These are phyloP conservation scores for Drosophila picticornis DNA, from an alignment of 2,888 invertebrate species.

Conservation along the genomic window DNA sequence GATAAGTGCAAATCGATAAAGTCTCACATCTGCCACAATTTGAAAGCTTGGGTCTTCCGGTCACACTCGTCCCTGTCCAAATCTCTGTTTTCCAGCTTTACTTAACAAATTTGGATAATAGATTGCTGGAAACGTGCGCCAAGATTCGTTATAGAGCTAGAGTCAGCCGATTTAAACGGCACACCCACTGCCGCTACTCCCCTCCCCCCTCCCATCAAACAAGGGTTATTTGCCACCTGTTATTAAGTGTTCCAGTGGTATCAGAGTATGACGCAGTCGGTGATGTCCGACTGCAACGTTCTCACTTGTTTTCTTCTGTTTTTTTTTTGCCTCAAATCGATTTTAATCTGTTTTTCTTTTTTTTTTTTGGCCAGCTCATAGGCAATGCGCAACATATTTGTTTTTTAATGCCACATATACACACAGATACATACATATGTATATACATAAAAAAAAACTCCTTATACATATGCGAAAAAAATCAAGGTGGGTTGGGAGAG, in stretches of 20 bases:
- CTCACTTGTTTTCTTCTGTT: conserved; percentile 4
- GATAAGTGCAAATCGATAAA: neutral
- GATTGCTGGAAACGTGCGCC: neutral
- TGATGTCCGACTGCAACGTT: conserved; percentile 1
- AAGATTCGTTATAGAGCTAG: neutral
- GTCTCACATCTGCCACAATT: neutral
- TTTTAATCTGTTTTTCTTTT: conserved; percentile 54
- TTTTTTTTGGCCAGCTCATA: conserved; percentile 40
- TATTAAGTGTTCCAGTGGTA: neutral
- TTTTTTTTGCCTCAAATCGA: conserved; percentile 61
- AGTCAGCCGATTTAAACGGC: neutral
- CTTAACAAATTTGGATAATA: neutral
- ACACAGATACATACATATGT: conserved; percentile 23
- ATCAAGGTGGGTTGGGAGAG: conserved; percentile 10
- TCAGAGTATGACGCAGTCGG: neutral
- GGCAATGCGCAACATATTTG: conserved; percentile 29
- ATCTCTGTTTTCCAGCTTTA: neutral
- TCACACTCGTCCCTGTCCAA: neutral
- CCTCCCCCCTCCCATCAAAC: too few species aligned
- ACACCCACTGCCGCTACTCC: neutral
- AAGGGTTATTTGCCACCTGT: neutral
- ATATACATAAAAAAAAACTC: conserved; percentile 14
- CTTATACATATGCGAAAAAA: conserved; percentile 14
- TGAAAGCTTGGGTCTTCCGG: neutral
- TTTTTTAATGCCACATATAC: conserved; percentile 27